Evolutionary conservation across 2,888 invertebrate genomes (phyloP), one percentile per base, ranked within the genome.

Genomic region (Aplocera efformata): DNA sequence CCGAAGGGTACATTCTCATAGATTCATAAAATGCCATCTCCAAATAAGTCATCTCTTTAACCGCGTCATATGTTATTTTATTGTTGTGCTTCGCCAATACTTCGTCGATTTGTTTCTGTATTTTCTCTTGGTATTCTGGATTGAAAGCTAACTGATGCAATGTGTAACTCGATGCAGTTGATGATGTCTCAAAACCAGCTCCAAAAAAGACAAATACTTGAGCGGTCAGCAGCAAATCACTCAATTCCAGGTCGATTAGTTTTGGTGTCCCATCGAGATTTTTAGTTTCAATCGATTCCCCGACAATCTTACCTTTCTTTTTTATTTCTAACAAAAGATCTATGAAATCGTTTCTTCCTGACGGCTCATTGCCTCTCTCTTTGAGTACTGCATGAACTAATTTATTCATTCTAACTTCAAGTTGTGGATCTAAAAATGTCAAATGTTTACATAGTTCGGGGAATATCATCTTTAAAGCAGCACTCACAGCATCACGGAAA

Each of bases 141-240:
- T 89, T 66, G 10, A 76, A 80, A 13, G 89, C 89, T 6, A 90
- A 58, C 48, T 83, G 77, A 50, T 89, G 88, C n/a, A 88, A 62
- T 1, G 82, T 73, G 31, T 77, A 88, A 67, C 88, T 85, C 0
- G 89, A 79, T 3, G 86, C 77, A 1, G 84, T 81, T 0, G 89
- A 89, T 0, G 89, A 89, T 1, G 89, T 89, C 58, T 89, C 89
- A 51, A 86, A 89, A 5, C 90, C 90, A 38, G 89, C 90, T 9
- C 78, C 86, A 29, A 88, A 86, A 50, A 86, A 86, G 3, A 83
- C 75, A 54, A 88, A 85, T 0, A 78, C 76, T 67, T 85, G 86
- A 1, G 86, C 82, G 7, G 72, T 72, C 63, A 86, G 64, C 32
- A 84, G 46, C 29, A 67, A 39, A 31, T 82, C 79, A 40, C 65